Base-by-base conservation (phyloP, 2,888 invertebrate species). In the Polyploca ridens region DNA sequence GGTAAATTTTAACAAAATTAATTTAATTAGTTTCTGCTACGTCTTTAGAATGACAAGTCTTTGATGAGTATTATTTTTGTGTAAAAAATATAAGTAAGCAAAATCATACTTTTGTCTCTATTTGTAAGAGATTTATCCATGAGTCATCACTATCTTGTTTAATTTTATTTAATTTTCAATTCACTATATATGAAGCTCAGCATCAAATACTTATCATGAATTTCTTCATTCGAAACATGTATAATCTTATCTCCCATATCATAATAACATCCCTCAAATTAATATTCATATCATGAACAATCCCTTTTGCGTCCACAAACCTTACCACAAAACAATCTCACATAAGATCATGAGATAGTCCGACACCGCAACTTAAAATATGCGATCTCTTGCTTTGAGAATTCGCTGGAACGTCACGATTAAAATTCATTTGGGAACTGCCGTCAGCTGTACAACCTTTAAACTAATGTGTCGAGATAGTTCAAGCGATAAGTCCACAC, bases 381-480 rank as follows among this genome's bases (percentile, higher is more conserved):
- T 67, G 69, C 63, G 54, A 67, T 67, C 67, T 66, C 49, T 78
- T 76, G 72, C 69, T 79, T 82, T 83, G 82, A 76, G 79, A 81
- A 81, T 88, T 87, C 80, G 84, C 85, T 72, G 82, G 82, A 81
- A 70, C 74, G 72, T 70, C 61, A 70, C 77, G 76, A 84, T 85
- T 86, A 79, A 87, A 87, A 87, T 85, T 84, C 77, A 85, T 87
- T 87, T 85, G 75, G 77, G 82, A 77, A 71, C 70, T 62, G 69
- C 72, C 66, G 68, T 66, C 70, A 66, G 65, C 69, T 74, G 79
- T 81, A 75, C 73, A 76, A 80, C 74, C 72, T 83, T 76, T 79
- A 81, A 85, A 86, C 82, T 79, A 86, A 89, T 86, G 83, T 80
- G 80, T 71, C 65, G 60, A 85, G 88, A 89, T 90, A 79, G 81